Evolutionary conservation across 1,140 invertebrate species (phyloP).

Genomic region (Drosophila asahinai): DNA sequence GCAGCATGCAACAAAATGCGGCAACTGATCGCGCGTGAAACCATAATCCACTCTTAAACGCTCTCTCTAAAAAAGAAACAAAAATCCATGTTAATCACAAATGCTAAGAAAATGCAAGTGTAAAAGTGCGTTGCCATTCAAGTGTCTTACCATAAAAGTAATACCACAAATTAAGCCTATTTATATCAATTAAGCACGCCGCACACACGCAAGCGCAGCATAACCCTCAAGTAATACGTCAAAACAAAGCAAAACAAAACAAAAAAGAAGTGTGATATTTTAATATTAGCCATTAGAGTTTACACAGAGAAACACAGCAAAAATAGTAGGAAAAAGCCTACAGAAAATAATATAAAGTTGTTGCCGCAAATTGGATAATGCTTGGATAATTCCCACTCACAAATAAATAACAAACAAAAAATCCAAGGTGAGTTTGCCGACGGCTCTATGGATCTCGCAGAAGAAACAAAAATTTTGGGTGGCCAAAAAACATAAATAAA

Average conservation of each 20-base stretch:
- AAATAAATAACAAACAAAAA: constrained; percentile 37
- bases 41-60: constrained; percentile 40
- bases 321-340: constrained; percentile 21
- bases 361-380: constrained; percentile 68
- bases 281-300: constrained; percentile 79
- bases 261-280: constrained; percentile 70
- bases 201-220: constrained; percentile 58
- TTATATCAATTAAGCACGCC: constrained; percentile 41
- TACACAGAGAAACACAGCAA: constrained; percentile 52
- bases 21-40: constrained; percentile 56
- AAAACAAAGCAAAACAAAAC: constrained; percentile 52
- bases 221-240: constrained; percentile 44
- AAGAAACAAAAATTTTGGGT: background rate
- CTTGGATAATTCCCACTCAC: constrained; percentile 64
- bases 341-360: constrained; percentile 1
- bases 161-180: constrained; percentile 33
- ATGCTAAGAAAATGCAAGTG: constrained; percentile 46
- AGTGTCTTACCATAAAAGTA: constrained; percentile 72
- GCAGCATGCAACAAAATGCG: constrained; percentile 40
- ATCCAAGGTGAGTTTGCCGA: constrained; percentile 61
- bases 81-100: constrained; percentile 13
- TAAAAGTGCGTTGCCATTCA: constrained; percentile 67
- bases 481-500: background rate
- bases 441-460: background rate
- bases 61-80: constrained; percentile 33